Evolutionary conservation across 2,797 vertebrate genomes (phyloP), one percentile per base, ranked within the genome.

Genomic region (Anguilla megastoma): DNA sequence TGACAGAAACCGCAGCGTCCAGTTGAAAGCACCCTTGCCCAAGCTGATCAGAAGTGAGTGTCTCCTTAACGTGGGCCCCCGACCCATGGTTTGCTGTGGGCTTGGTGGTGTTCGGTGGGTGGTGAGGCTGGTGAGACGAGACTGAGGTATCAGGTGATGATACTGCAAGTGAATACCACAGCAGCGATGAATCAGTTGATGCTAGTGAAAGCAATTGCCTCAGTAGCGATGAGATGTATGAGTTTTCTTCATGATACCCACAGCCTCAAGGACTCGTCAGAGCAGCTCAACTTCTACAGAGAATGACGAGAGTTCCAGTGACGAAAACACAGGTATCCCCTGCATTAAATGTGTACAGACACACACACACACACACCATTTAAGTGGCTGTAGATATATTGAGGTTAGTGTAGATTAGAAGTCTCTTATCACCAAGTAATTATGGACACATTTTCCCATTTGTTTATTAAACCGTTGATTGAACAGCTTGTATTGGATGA

Each of bases 241-340:
- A 14, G 33, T 36, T 16, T 10, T 76, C 27, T 36, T 36, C 2
- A 36, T 36, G 12, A 33, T 18, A 9, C 79, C 21, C 24, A 48
- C 16, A 82, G 30, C 33, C 18, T 82, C 41, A 50, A 82, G 45
- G 45, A 50, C 79, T 50, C 79, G 16, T n/a, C 84, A n/a, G 87
- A 16, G 0, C 54, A 89, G 16, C 66, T 92, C 90, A 21, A 85
- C 83, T 1, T 83, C 16, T 82, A 16, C 45, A 3, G 91, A 48
- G 89, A 92, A 89, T 79, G 83, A 85, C 1, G 69, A 30, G 3
- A 36, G 24, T n/a, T 24, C 80, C 2, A 79, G 87, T 56, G 89
- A 90, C 8, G 54, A 79, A 9, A 87, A 88, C 14, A 58, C 16
- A 58, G 83, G 83, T 84, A 84, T 2, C 21, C 50, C 16, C 24